Evolutionary conservation across 2,888 invertebrate species (phyloP).

Genomic region (Amaurobius ferox): DNA sequence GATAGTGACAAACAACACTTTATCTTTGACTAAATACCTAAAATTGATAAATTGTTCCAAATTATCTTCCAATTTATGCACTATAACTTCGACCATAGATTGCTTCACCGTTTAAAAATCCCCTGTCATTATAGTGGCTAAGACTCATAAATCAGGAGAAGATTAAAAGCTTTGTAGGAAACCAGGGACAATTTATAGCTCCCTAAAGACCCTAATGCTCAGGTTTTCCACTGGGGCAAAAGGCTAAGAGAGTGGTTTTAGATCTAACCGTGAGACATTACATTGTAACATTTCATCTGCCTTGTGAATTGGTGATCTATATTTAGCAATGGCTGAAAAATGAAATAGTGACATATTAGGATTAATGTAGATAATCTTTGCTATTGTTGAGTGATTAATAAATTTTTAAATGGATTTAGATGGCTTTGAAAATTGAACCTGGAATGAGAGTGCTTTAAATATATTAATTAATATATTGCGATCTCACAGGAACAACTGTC

Average conservation of each 20-base stretch:
- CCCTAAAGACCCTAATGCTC: background rate
- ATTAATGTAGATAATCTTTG: too few species aligned
- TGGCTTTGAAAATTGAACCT: too few species aligned
- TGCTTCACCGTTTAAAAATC: background rate
- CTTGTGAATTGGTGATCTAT: too few species aligned
- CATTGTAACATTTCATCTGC: too few species aligned
- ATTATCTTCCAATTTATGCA: background rate
- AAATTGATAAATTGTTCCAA: constrained; percentile 2
- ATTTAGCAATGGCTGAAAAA: too few species aligned
- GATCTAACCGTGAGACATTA: background rate
- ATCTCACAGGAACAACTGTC: too few species aligned
- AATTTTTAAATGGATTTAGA: too few species aligned
- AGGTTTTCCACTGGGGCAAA: background rate
- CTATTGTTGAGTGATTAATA: too few species aligned
- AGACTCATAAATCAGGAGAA: background rate
- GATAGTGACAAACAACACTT: background rate
- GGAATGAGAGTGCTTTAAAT: too few species aligned
- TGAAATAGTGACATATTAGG: too few species aligned
- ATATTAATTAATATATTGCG: too few species aligned
- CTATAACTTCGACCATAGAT: background rate
- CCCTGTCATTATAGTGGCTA: background rate
- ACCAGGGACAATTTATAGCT: background rate
- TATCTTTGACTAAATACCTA: background rate
- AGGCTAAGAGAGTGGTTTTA: background rate
- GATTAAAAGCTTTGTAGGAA: background rate